These are phyloP conservation scores for Euborellia annulipes DNA, from an alignment of 1,140 invertebrate species.

Conservation along the genomic window DNA sequence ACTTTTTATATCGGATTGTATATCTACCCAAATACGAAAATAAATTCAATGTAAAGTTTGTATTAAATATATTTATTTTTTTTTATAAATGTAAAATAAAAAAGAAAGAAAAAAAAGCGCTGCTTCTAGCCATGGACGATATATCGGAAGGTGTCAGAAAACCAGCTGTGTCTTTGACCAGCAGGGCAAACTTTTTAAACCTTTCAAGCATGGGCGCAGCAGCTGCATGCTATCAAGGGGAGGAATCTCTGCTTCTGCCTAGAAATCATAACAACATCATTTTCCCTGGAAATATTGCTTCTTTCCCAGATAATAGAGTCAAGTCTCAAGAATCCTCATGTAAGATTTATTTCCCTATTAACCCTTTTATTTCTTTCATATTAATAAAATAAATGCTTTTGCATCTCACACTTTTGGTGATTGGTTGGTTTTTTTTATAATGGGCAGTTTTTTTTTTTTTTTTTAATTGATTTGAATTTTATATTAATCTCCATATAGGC, in stretches of 20 bases:
- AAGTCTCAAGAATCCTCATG: slow-evolving; percentile 2
- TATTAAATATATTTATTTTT: too few species aligned
- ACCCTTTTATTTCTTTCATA: neutral
- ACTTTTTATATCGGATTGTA: too few species aligned
- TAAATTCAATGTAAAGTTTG: too few species aligned
- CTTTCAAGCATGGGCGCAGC: slow-evolving; percentile 3
- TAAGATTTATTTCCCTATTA: slow-evolving; percentile 1
- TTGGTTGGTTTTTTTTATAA: too few species aligned
- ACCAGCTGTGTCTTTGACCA: slow-evolving; percentile 5
- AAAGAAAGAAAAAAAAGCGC: too few species aligned
- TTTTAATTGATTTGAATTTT: neutral
- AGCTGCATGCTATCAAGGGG: slow-evolving; percentile 4
- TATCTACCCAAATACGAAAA: too few species aligned
- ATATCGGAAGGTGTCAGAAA: slow-evolving; percentile 3
- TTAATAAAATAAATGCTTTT: neutral
- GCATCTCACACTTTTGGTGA: too few species aligned
- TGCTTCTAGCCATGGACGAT: slow-evolving; percentile 1
- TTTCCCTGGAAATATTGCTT: slow-evolving; percentile 1
- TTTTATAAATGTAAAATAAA: too few species aligned
- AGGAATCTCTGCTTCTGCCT: slow-evolving; percentile 2
- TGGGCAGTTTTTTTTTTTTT: neutral
- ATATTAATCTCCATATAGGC: neutral
- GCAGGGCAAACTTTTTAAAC: slow-evolving; percentile 5
- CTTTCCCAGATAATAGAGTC: slow-evolving; percentile 2
- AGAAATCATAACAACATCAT: slow-evolving; percentile 1